Evolutionary conservation across 1,140 invertebrate genomes (phyloP), one percentile per base, ranked within the genome.

Genomic region (Heterodera carotae): DNA sequence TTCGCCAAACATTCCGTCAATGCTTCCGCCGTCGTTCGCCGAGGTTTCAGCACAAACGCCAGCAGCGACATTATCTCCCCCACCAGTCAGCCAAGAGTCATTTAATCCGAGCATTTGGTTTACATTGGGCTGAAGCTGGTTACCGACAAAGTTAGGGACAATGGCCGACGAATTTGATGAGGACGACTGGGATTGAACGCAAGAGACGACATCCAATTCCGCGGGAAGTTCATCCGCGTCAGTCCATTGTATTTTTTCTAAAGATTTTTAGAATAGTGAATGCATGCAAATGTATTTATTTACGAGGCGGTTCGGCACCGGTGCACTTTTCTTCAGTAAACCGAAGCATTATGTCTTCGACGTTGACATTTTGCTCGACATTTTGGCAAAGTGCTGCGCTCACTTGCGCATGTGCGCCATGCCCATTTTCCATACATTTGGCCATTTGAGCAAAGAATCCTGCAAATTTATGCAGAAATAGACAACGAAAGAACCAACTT

Each of bases 301-400:
- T 76, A 85, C 86, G 76, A 31, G 85, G 85, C 73, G 75, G 60
- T 15, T 87, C 85, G 8, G 69, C 78, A 0, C 85, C 85, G n/a
- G 85, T 87, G 22, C 84, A 81, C 56, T 82, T 85, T 67, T 82
- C 80, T 34, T 85, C 81, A n/a, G 84, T 75, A 74, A 87, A 88
- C 48, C 81, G 72, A 25, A 77, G 56, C 79, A 87, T 79, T 60
- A 88, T 76, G 7, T 87, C 76, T 39, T 88, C 80, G 33, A 88
- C 75, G 60, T 84, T 76, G 53, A 88, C 64, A 18, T 75, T 39
- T 64, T 56, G 64, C 68, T 84, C 78, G 33, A 87, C 68, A 12
- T 80, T 80, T 62, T 85, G 82, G 15, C 79, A 69, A 67, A 77
- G 85, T 59, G 88, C 81, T n/a, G 67, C 75, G 43, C 75, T 69